Conservation (phyloP, 92 coral and sea anemone species). For the Phenganax stokvisi region DNA sequence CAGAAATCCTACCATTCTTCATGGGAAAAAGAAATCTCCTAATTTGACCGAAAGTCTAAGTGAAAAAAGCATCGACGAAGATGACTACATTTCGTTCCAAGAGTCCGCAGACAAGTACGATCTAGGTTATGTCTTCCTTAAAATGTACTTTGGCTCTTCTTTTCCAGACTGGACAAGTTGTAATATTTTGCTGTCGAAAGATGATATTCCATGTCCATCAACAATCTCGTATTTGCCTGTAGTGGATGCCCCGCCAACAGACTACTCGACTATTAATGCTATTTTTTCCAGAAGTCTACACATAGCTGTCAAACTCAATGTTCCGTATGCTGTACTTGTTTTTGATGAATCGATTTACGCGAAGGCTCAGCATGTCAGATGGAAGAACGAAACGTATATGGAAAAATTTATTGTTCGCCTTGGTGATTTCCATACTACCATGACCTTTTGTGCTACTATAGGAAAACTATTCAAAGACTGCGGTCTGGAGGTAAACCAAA, state of each 20-base stretch:
- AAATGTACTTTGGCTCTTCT: constrained; percentile 24
- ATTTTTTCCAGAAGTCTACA: constrained; percentile 22
- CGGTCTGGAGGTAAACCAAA: constrained; percentile 34
- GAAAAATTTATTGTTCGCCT: constrained; percentile 28
- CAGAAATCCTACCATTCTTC: constrained; percentile 16
- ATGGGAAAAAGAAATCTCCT: constrained; percentile 28
- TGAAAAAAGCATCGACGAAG: constrained; percentile 4
- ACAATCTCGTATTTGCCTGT: constrained; percentile 42
- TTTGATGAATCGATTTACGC: constrained; percentile 37
- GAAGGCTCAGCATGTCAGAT: constrained; percentile 43
- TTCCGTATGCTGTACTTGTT: constrained; percentile 15
- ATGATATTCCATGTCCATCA: constrained; percentile 42
- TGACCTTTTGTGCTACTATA: constrained; percentile 24
- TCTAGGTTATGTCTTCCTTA: constrained; percentile 11
- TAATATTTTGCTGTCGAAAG: constrained; percentile 32
- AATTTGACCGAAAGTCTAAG: constrained; percentile 3
- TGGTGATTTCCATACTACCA: constrained; percentile 36
- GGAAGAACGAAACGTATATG: constrained; percentile 32
- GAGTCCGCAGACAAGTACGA: constrained; percentile 26
- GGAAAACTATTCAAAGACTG: constrained; percentile 35
- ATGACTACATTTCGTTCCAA: neutral
- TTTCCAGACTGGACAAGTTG: constrained; percentile 47
- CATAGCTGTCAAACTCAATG: neutral
- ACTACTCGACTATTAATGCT: constrained; percentile 37
- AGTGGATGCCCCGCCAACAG: constrained; percentile 41